A percentile compares a stretch with the other conserved stretches of the same genome.
phyloP scores from a whole-genome alignment of 2,113 vertebrate genomes.

The Silurus meridionalis region DNA sequence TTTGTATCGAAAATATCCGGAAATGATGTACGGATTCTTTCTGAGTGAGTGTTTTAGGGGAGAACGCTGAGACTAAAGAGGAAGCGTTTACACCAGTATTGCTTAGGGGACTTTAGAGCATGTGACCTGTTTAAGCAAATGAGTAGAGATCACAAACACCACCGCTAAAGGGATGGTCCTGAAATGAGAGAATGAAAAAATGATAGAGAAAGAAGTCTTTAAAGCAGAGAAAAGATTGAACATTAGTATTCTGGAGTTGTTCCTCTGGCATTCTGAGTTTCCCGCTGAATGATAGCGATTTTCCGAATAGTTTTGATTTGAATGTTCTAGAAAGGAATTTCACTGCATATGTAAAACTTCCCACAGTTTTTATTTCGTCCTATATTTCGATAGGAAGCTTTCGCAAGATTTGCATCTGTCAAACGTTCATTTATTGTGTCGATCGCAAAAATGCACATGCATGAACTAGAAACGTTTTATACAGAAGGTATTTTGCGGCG shows the following conservation, averaged over 20 bases:
- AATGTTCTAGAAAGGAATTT: too few species aligned
- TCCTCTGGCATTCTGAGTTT: too few species aligned
- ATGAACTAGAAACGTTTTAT: conserved; percentile 20
- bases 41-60: neutral
- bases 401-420: neutral
- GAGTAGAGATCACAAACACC: neutral
- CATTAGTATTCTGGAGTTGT: too few species aligned
- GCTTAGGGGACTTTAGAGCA: neutral
- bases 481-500: neutral
- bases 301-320: too few species aligned
- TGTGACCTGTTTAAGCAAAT: conserved; percentile 18
- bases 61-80: neutral
- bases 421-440: neutral
- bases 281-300: too few species aligned
- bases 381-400: too few species aligned
- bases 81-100: neutral
- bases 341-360: too few species aligned
- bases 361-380: too few species aligned
- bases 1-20: neutral
- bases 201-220: too few species aligned
- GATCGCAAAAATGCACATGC: conserved; percentile 40
- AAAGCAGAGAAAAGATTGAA: too few species aligned
- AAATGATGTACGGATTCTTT: neutral
- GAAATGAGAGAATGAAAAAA: too few species aligned
- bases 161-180: neutral